Conservation (phyloP, 2,797 vertebrate species). For the Centroberyx gerrardi region DNA sequence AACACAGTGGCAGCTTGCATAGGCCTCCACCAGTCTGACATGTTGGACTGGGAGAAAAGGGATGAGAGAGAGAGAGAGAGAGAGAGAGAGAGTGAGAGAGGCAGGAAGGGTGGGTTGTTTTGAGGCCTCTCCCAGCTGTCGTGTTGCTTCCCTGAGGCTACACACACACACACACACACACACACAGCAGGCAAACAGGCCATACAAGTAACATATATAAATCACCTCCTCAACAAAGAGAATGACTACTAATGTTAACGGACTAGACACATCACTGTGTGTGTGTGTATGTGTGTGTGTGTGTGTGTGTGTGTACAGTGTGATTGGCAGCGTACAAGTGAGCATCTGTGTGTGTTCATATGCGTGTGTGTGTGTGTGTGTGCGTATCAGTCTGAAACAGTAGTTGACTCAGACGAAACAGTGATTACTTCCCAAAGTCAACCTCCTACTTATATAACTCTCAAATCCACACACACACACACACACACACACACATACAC, state of each 20-base stretch:
- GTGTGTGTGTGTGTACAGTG: constrained; percentile 12
- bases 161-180: constrained; percentile 1
- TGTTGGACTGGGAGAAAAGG: neutral
- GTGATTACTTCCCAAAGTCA: constrained; percentile 40
- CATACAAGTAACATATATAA: constrained; percentile 62
- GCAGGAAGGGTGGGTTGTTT: constrained; percentile 41
- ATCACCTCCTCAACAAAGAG: constrained; percentile 77
- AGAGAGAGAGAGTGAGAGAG: constrained; percentile 15
- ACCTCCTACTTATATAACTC: constrained; percentile 40
- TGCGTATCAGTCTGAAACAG: constrained; percentile 26
- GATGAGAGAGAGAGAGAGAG: constrained; percentile 17
- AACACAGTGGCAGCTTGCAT: too few relatives aligned
- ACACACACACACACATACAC: constrained; percentile 14
- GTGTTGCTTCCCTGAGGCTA: constrained; percentile 58
- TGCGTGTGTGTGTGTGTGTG: constrained; percentile 27
- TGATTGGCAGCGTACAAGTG: constrained; percentile 38
- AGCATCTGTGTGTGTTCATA: constrained; percentile 65
- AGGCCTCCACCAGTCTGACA: constrained; percentile 11
- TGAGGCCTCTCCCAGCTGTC: constrained; percentile 72
- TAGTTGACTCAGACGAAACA: constrained; percentile 41
- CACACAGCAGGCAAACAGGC: constrained; percentile 44
- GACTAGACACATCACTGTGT: constrained; percentile 47
- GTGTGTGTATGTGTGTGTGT: constrained; percentile 11
- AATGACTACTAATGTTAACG: constrained; percentile 70
- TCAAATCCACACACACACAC: constrained; percentile 18